phyloP scores from a whole-genome alignment of 2,113 vertebrate genomes.

The Podarcis muralis region DNA sequence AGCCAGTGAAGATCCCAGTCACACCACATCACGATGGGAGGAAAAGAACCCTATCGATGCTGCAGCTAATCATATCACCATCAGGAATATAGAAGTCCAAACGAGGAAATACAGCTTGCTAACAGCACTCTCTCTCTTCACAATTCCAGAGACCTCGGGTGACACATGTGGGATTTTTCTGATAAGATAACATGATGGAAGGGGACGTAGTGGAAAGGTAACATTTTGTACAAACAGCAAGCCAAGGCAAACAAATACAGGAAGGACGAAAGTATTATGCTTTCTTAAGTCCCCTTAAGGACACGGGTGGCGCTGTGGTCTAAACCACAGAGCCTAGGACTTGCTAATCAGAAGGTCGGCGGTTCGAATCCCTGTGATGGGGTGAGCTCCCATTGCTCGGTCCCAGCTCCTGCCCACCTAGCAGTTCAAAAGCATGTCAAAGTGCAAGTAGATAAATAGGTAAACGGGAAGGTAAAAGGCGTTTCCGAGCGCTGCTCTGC shows the following conservation, averaged over 20 bases:
- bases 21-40: not conserved
- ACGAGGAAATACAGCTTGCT: no score
- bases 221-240: not conserved
- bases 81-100: not conserved
- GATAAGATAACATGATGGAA: not conserved
- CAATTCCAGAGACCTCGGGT: not conserved
- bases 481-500: no score
- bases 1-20: not conserved
- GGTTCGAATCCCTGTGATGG: no score
- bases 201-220: not conserved
- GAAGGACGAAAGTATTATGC: not conserved
- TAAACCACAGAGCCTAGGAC: no score
- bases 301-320: no score
- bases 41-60: not conserved
- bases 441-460: no score
- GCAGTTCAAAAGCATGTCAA: no score
- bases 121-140: no score
- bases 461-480: accelerated
- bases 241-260: not conserved
- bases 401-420: no score
- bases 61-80: not conserved
- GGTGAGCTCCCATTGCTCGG: no score
- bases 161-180: not conserved
- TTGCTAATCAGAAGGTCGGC: no score
- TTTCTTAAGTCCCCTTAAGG: not conserved